A percentile compares a stretch with the other conserved stretches of the same genome.
These are phyloP conservation scores for Poecile atricapillus DNA, from an alignment of 2,113 vertebrate genomes.

Conservation along the genomic window DNA sequence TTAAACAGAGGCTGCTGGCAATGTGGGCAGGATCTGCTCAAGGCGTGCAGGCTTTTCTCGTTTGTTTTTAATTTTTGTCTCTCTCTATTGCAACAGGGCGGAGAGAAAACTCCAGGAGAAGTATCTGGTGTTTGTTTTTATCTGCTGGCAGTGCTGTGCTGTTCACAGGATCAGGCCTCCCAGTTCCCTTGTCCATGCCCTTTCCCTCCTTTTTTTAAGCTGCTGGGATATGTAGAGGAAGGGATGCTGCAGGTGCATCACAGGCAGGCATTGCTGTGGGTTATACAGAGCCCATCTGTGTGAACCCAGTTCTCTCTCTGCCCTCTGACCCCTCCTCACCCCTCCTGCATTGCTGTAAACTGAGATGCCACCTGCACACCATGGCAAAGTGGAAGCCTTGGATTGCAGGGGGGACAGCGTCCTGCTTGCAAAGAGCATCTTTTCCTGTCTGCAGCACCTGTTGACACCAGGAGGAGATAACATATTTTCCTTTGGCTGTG, in stretches of 20 bases:
- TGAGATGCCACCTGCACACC: background rate
- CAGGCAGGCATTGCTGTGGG: background rate
- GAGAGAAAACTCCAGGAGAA: background rate
- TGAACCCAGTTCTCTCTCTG: background rate
- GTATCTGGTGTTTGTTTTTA: background rate
- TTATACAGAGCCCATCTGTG: accelerated
- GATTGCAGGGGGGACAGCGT: background rate
- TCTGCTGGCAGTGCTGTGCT: background rate
- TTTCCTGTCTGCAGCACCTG: background rate
- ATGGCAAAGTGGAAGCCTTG: background rate
- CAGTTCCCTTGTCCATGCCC: background rate
- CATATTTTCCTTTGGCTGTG: background rate
- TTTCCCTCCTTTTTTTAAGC: background rate
- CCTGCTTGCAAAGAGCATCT: background rate
- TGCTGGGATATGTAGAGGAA: background rate
- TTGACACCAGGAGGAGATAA: background rate
- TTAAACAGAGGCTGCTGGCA: background rate
- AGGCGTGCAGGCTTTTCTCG: accelerated
- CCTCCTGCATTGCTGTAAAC: background rate
- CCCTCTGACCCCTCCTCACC: background rate
- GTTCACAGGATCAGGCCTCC: background rate
- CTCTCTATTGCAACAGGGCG: background rate
- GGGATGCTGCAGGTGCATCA: background rate
- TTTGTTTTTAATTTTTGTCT: background rate
- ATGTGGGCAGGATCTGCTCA: accelerated